Percentiles rank a stretch among this genome's conserved stretches.
Conservation (phyloP, 2,888 invertebrate species). For the Phaedon cochleariae region DNA sequence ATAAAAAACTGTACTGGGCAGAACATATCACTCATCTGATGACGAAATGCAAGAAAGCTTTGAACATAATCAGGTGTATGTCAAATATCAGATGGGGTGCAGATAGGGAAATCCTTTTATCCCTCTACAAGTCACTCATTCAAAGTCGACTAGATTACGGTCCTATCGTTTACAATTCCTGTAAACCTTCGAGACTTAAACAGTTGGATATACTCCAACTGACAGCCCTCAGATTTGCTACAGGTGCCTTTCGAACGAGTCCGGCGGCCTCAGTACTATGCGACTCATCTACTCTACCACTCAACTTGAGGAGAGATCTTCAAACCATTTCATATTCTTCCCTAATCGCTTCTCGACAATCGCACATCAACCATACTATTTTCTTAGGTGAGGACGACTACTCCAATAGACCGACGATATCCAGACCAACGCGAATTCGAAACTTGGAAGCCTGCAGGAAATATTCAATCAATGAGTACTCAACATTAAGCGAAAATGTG, state of each 20-base stretch:
- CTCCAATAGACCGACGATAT: too few relatives aligned
- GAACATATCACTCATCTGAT: background rate
- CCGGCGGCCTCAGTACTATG: background rate
- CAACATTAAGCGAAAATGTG: too few relatives aligned
- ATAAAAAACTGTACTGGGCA: conserved; percentile 11
- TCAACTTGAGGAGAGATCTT: background rate
- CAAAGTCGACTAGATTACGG: conserved; percentile 15
- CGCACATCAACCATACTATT: background rate
- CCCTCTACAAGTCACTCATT: conserved; percentile 8
- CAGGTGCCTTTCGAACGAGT: background rate
- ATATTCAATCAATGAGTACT: too few relatives aligned
- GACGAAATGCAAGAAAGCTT: conserved; percentile 1
- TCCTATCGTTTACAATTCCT: conserved; percentile 10
- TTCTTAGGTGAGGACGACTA: too few relatives aligned
- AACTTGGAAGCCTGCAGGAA: too few relatives aligned
- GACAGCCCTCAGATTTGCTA: background rate
- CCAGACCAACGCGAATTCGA: too few relatives aligned
- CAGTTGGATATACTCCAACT: background rate
- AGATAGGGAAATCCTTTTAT: conserved; percentile 4
- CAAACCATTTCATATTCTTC: background rate
- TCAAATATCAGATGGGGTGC: conserved; percentile 17
- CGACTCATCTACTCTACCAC: background rate
- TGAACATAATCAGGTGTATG: conserved; percentile 9
- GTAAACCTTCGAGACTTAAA: background rate
- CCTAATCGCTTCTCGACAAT: background rate